Conservation (phyloP, 2,113 vertebrate species). For the Chionodraco myersi region DNA sequence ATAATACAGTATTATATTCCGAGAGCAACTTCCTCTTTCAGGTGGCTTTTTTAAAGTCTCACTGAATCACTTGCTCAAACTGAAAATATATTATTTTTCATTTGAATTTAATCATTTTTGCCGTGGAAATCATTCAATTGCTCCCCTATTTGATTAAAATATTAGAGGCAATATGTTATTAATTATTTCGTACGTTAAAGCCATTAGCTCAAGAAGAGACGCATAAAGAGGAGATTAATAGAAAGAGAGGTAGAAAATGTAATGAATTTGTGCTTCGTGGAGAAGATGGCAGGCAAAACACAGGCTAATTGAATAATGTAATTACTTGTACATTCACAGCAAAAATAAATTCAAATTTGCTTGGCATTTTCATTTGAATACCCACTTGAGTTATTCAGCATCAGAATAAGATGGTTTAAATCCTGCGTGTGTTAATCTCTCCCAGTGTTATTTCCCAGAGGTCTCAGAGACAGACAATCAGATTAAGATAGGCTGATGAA, state of each 20-base stretch:
- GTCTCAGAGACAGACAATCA: background rate
- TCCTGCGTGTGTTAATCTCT: slow-evolving; percentile 9
- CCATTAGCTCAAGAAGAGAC: slow-evolving; percentile 19
- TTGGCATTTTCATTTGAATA: slow-evolving; percentile 49
- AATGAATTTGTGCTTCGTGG: background rate
- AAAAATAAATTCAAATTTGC: slow-evolving; percentile 52
- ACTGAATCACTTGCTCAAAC: background rate
- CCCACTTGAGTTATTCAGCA: slow-evolving; percentile 21
- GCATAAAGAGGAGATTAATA: slow-evolving; percentile 10
- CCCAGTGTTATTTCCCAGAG: slow-evolving; percentile 10
- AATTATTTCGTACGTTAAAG: slow-evolving; percentile 13
- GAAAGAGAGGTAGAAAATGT: background rate
- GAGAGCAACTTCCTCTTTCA: background rate
- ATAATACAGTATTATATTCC: too few species aligned
- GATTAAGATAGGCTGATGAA: background rate
- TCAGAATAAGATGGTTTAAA: slow-evolving; percentile 26
- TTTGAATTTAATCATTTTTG: slow-evolving; percentile 34
- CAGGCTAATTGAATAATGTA: slow-evolving; percentile 38
- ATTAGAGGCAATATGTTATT: slow-evolving; percentile 12
- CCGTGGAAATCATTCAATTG: slow-evolving; percentile 17
- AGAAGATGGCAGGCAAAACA: slow-evolving; percentile 20
- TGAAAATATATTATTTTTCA: background rate
- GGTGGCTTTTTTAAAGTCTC: background rate
- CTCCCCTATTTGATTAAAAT: slow-evolving; percentile 27
- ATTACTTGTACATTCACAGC: slow-evolving; percentile 39